Evolutionary conservation across 2,113 vertebrate species (phyloP).

Genomic region (Morphnarchus princeps): DNA sequence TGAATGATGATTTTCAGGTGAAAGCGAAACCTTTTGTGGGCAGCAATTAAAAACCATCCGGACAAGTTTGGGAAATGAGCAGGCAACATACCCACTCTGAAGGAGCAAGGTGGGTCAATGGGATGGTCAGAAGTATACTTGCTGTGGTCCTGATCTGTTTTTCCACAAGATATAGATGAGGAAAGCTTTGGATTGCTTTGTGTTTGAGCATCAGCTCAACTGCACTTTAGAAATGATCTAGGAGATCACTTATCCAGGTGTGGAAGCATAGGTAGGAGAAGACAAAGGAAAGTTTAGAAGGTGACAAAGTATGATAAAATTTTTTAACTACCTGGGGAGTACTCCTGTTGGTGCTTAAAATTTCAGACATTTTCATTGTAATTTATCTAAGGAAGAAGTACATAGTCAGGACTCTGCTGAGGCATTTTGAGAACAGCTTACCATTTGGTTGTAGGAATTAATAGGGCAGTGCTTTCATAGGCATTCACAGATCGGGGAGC

Average conservation of each 20-base stretch:
- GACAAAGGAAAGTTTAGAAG: neutral
- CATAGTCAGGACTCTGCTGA: neutral
- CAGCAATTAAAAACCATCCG: neutral
- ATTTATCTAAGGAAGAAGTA: neutral
- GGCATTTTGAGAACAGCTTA: neutral
- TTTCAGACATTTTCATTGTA: neutral
- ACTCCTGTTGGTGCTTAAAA: neutral
- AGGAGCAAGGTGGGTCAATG: neutral
- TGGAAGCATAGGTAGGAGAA: neutral
- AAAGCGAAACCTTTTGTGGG: neutral
- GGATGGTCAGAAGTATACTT: neutral
- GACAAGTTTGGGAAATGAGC: neutral
- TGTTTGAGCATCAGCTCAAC: neutral
- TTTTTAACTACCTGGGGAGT: neutral
- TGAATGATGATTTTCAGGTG: neutral
- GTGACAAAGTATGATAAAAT: neutral
- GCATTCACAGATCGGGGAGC: neutral
- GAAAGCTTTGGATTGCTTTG: neutral
- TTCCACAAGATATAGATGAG: neutral
- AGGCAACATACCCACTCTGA: neutral
- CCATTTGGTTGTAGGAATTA: neutral
- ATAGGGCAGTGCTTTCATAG: neutral
- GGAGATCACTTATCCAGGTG: neutral
- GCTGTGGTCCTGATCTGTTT: neutral
- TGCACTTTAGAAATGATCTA: neutral